Conservation (phyloP, 2,888 invertebrate species). For the Lamellibrachia satsuma region DNA sequence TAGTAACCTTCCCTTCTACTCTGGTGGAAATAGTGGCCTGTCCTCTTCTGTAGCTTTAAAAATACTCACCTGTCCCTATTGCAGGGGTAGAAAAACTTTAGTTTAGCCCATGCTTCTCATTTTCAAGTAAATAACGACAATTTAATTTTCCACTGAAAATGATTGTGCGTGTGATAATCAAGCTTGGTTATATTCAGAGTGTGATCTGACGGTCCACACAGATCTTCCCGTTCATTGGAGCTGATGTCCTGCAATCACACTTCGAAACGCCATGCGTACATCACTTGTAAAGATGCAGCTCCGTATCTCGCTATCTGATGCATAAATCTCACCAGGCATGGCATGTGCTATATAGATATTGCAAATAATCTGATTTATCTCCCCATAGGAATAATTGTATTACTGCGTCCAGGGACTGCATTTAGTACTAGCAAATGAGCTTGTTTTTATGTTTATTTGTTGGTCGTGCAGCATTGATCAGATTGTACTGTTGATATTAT, state of each 20-base stretch:
- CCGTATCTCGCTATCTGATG: background rate
- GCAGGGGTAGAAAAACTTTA: too few species aligned
- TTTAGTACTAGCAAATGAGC: background rate
- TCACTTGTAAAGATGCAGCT: background rate
- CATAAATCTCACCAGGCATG: background rate
- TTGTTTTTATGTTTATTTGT: background rate
- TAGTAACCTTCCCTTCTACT: too few species aligned
- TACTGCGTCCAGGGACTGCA: background rate
- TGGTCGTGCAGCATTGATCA: background rate
- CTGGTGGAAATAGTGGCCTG: too few species aligned
- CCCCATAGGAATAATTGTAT: background rate
- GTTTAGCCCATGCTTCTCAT: too few species aligned
- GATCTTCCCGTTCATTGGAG: background rate
- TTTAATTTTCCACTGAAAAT: too few species aligned
- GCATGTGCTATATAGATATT: background rate
- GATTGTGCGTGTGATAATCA: too few species aligned
- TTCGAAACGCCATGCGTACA: background rate
- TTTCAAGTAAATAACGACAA: too few species aligned
- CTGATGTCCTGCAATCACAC: background rate
- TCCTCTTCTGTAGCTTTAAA: too few species aligned
- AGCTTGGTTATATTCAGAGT: too few species aligned
- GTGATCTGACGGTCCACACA: background rate
- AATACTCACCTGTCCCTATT: too few species aligned
- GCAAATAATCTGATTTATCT: slow-evolving; percentile 3
- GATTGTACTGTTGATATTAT: background rate